Conservation (phyloP, 2,888 invertebrate genomes). For the Heliconius hortense region DNA sequence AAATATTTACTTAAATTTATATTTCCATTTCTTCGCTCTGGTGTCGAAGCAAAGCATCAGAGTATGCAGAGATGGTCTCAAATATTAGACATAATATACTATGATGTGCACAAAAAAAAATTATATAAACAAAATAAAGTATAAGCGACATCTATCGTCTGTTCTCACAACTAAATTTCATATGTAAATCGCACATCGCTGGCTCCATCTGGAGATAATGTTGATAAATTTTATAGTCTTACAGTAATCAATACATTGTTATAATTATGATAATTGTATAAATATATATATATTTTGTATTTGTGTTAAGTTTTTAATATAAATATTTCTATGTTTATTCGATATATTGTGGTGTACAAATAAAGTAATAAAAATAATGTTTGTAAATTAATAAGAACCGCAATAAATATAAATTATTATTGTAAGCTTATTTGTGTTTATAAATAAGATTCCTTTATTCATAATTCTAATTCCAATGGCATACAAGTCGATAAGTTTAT, state of each 20-base stretch:
- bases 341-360: no score
- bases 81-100: no score
- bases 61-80: no score
- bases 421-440: background rate
- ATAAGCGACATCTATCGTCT: background rate
- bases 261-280: no score
- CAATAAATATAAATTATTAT: background rate
- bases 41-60: no score
- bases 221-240: background rate
- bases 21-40: no score
- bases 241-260: background rate
- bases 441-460: background rate
- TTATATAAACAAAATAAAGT: no score
- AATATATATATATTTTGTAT: no score
- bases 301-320: no score
- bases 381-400: background rate
- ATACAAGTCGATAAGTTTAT: background rate
- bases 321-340: no score
- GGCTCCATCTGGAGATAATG: constrained; percentile 11
- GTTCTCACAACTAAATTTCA: background rate
- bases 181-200: background rate
- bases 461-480: background rate
- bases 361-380: background rate
- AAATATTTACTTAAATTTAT: no score
- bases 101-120: no score